Base-by-base conservation (phyloP, 2,797 vertebrate genomes). In the Epinephelus malabaricus region DNA sequence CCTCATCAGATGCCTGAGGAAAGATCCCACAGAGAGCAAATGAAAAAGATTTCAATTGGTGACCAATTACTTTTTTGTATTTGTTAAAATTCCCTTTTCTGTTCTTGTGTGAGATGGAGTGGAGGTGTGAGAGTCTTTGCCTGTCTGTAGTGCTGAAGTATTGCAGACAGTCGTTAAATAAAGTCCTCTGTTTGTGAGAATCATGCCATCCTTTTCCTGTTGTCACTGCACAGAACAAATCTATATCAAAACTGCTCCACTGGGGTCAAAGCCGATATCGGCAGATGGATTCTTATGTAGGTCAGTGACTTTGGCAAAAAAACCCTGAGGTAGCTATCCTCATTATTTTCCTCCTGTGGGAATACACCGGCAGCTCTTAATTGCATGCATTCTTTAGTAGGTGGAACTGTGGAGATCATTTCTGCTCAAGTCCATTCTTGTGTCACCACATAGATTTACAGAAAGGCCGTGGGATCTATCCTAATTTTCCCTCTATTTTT, bases 171-270 rank as follows among this genome's bases (percentile, higher is more conserved):
- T 63, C 69, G 86, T 73, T 64, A 82, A 96, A 95, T 95, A 96
- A 96, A 96, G 93, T 95, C 93, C 92, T 94, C 88, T 69, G 92
- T 95, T 94, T 96, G 95, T 95, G 95, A 96, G 92, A 94, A 54
- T 76, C 18, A 54, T 4, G 6, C 3, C 9, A 11, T 69, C 13
- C 7, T 51, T n/a, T 34, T 62, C 56, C 19, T 59, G 3, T 55
- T 62, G 9, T 79, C 43, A 9, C 12, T 46, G 0, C n/a, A 18
- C 5, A 34, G 0, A 56, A 46, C 0, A 51, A 40, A 6, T 45
- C 0, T 19, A 17, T 40, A 11, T n/a, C 4, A 6, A 67, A 73
- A 12, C 17, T 17, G 5, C n/a, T 58, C 17, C 12, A 4, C 5
- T 49, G 7, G 30, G n/a, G 43, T 76, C 12, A 40, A 40, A 9